Conservation (phyloP, 2,797 vertebrate species). For the Benthosema pterotum region DNA sequence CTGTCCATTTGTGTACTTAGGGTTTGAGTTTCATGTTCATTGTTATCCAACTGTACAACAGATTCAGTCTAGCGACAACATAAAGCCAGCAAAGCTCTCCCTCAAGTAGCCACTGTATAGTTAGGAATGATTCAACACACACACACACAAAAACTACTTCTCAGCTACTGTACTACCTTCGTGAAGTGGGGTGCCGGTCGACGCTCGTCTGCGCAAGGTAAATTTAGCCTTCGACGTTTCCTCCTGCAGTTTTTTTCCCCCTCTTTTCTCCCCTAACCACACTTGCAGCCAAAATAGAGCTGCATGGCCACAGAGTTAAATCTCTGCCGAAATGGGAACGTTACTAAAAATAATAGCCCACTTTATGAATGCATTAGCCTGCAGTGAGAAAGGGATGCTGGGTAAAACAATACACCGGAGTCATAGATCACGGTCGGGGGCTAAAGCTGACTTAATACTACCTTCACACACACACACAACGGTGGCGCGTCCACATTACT, state of each 20-base stretch:
- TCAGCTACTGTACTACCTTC: not conserved
- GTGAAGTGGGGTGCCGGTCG: not conserved
- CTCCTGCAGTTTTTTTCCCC: conserved; percentile 12
- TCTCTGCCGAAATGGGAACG: conserved; percentile 70
- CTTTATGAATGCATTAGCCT: conserved; percentile 56
- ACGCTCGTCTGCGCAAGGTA: not conserved
- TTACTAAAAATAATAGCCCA: conserved; percentile 83
- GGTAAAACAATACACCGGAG: conserved; percentile 15
- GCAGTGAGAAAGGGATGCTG: conserved; percentile 31
- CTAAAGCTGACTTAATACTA: not conserved
- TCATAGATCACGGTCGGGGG: conserved; percentile 11
- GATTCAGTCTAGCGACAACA: too few species aligned
- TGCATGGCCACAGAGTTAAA: conserved; percentile 64
- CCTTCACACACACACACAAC: too few species aligned
- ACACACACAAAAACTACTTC: not conserved
- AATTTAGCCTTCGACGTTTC: conserved; percentile 11
- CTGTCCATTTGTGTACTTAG: too few species aligned
- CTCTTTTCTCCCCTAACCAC: conserved; percentile 39
- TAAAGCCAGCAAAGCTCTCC: too few species aligned
- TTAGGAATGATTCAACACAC: conserved; percentile 3
- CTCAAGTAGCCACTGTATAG: not conserved
- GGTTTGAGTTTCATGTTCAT: too few species aligned
- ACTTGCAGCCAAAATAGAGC: conserved; percentile 50
- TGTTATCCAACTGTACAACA: too few species aligned
- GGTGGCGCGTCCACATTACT: too few species aligned